These are phyloP conservation scores for Aptenodytes patagonicus DNA, from an alignment of 2,113 vertebrate genomes.

Conservation along the genomic window DNA sequence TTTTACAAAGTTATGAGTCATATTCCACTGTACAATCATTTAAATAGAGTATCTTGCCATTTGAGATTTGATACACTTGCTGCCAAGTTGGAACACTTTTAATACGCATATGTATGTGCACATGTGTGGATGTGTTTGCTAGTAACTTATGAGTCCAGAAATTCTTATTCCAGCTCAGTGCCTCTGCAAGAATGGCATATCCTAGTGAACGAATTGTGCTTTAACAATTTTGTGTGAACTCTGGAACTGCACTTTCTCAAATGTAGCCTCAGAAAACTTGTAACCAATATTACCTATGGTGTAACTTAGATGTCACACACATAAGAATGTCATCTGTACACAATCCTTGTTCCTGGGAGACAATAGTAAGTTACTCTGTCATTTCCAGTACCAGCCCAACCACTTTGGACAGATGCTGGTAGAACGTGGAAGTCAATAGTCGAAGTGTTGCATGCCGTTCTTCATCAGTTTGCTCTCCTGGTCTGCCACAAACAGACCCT, in stretches of 20 bases:
- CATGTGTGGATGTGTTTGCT: background rate
- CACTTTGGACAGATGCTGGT: background rate
- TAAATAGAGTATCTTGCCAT: background rate
- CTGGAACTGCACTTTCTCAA: background rate
- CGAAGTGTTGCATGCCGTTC: accelerated
- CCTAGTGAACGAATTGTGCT: background rate
- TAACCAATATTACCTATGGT: background rate
- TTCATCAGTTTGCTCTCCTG: background rate
- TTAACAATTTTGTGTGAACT: background rate
- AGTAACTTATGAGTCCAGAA: background rate
- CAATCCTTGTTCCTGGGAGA: background rate
- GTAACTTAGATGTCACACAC: background rate
- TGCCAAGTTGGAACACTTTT: background rate
- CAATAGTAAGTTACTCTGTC: background rate
- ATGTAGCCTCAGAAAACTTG: background rate
- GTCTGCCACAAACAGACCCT: background rate
- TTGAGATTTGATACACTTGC: background rate
- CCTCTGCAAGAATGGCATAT: background rate
- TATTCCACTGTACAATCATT: background rate
- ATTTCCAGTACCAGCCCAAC: background rate
- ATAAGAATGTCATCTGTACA: background rate
- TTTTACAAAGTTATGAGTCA: background rate
- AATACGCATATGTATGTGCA: background rate
- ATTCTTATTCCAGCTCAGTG: background rate
- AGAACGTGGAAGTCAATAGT: background rate